These are phyloP conservation scores for Theodoxus fluviatilis DNA, from an alignment of 2,888 invertebrate genomes.

Conservation along the genomic window DNA sequence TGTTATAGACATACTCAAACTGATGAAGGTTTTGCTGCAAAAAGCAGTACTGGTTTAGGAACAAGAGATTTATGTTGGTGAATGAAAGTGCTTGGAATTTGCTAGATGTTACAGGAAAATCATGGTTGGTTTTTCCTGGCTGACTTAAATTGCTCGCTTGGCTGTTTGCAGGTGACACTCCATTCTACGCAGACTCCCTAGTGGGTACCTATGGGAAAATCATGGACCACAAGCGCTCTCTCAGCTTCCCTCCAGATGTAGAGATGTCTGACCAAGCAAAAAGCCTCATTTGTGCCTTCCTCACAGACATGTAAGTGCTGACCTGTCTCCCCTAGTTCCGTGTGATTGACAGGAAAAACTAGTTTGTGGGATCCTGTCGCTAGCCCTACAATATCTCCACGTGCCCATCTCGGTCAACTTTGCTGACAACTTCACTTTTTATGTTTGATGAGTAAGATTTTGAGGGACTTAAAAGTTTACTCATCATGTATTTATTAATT, in stretches of 20 bases:
- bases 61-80: background rate
- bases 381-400: background rate
- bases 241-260: constrained; percentile 90
- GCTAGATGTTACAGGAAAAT: background rate
- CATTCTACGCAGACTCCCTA: constrained; percentile 97
- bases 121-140: background rate
- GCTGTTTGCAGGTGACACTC: constrained; percentile 78
- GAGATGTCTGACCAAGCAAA: constrained; percentile 81
- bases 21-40: no score
- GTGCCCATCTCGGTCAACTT: no score
- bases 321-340: background rate
- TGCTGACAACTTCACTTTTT: no score
- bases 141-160: background rate
- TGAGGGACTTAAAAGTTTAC: background rate
- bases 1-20: no score
- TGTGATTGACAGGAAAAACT: background rate
- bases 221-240: constrained; percentile 96
- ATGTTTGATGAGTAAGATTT: background rate
- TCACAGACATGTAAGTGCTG: constrained; percentile 80
- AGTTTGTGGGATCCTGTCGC: background rate
- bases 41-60: no score
- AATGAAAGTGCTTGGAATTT: background rate
- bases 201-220: constrained; percentile 98
- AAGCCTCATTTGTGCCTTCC: constrained; percentile 87
- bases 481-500: background rate